These are phyloP conservation scores for Hoplodrina ambigua DNA, from an alignment of 2,888 invertebrate genomes.

Conservation along the genomic window DNA sequence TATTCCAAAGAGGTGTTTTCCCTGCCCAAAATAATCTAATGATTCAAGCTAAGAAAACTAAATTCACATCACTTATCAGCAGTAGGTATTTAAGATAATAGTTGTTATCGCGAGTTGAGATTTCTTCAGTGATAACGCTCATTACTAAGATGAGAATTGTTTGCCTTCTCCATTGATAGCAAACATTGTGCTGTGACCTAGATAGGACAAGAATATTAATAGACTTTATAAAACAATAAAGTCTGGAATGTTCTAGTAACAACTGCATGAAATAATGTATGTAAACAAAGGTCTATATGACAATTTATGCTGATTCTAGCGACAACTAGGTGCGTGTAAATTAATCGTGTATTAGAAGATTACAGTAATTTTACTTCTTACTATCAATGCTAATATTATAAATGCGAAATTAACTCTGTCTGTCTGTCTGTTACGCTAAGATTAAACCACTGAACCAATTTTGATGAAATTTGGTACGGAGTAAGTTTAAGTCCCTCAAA, in stretches of 20 bases:
- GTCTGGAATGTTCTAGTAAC: conserved; percentile 47
- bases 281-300: conserved; percentile 20
- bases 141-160: conserved; percentile 70
- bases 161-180: conserved; percentile 67
- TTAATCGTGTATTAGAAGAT: neutral
- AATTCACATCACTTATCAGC: conserved; percentile 58
- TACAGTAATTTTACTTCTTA: neutral
- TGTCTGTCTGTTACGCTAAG: too few relatives aligned
- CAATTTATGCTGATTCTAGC: conserved; percentile 12
- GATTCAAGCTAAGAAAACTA: conserved; percentile 39
- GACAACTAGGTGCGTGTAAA: neutral
- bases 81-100: conserved; percentile 63
- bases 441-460: too few relatives aligned
- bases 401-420: too few relatives aligned
- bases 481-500: too few relatives aligned
- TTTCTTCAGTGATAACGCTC: conserved; percentile 70
- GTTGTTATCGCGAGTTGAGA: conserved; percentile 65
- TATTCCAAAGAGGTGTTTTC: conserved; percentile 15
- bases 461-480: too few relatives aligned
- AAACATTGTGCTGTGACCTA: conserved; percentile 66
- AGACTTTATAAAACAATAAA: too few relatives aligned
- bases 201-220: conserved; percentile 60
- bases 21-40: conserved; percentile 39
- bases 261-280: conserved; percentile 33
- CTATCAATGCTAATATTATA: neutral